Conservation (phyloP, 2,888 invertebrate species). For the Ophonus ardosiacus region DNA sequence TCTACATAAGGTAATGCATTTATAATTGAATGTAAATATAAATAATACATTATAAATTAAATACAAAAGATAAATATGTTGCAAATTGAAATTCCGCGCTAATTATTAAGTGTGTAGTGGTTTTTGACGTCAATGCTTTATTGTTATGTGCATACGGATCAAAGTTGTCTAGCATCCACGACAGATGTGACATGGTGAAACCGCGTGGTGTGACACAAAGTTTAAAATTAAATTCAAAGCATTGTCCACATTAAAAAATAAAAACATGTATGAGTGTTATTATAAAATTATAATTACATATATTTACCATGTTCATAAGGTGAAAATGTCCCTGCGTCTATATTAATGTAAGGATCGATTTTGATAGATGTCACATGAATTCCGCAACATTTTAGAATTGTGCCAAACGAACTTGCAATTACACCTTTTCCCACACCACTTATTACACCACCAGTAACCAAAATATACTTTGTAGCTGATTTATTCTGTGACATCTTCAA, state of each 20-base stretch:
- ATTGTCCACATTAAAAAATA: neutral
- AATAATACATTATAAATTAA: neutral
- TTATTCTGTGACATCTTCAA: slow-evolving; percentile 68
- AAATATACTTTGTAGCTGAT: slow-evolving; percentile 92
- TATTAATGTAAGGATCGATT: slow-evolving; percentile 99
- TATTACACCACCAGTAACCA: slow-evolving; percentile 99
- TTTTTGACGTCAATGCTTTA: slow-evolving; percentile 46
- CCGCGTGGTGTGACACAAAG: slow-evolving; percentile 53
- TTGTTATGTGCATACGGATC: slow-evolving; percentile 42
- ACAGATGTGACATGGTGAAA: slow-evolving; percentile 53
- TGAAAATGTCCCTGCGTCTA: slow-evolving; percentile 99
- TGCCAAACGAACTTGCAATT: slow-evolving; percentile 96
- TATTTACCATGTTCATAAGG: slow-evolving; percentile 96
- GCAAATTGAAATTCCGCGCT: slow-evolving; percentile 23
- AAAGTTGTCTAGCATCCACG: neutral
- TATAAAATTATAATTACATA: neutral
- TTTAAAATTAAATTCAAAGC: slow-evolving; percentile 44
- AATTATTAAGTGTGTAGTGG: neutral
- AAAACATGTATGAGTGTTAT: slow-evolving; percentile 26
- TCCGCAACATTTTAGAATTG: slow-evolving; percentile 95
- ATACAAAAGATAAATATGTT: neutral
- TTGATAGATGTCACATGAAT: slow-evolving; percentile 98
- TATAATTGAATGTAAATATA: neutral
- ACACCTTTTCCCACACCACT: slow-evolving; percentile 99
- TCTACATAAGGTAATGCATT: neutral